phyloP scores from a whole-genome alignment of 2,113 vertebrate species.

The Lota lota region DNA sequence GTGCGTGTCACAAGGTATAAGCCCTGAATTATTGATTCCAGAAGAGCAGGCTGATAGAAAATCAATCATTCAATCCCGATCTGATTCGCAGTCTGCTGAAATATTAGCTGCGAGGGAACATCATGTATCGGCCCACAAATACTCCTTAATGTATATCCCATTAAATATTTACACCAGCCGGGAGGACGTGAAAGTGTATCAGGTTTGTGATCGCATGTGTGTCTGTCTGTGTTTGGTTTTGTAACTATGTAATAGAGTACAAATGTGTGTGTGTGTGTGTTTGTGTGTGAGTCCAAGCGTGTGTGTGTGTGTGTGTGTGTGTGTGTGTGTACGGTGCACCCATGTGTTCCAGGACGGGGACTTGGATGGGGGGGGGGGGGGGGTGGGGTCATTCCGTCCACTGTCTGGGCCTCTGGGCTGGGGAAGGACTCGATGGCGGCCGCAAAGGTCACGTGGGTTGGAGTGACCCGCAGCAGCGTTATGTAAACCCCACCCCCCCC shows the following conservation, averaged over 20 bases:
- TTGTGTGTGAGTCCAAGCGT: not conserved
- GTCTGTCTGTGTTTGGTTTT: not conserved
- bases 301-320: slow-evolving; percentile 2
- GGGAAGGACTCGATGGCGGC: slow-evolving; percentile 17
- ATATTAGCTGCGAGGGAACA: slow-evolving; percentile 64
- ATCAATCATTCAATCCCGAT: slow-evolving; percentile 66
- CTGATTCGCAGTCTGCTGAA: slow-evolving; percentile 60
- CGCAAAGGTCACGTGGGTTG: slow-evolving; percentile 52
- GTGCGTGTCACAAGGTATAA: slow-evolving; percentile 63
- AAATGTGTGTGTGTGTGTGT: not conserved
- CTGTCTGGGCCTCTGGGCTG: slow-evolving; percentile 32
- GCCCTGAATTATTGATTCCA: slow-evolving; percentile 71
- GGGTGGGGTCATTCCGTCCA: slow-evolving; percentile 34
- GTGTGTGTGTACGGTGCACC: no score
- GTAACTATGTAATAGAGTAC: not conserved
- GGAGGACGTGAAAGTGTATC: slow-evolving; percentile 24
- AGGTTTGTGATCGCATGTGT: not conserved
- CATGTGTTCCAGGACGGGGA: not conserved
- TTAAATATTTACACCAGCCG: slow-evolving; percentile 65
- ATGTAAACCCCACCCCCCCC: slow-evolving; percentile 59
- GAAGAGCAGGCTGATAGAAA: slow-evolving; percentile 62
- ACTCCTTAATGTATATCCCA: slow-evolving; percentile 74
- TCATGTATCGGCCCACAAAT: slow-evolving; percentile 55
- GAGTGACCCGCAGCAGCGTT: slow-evolving; percentile 63
- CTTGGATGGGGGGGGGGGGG: not conserved